Evolutionary conservation across 1,140 invertebrate genomes (phyloP).

Genomic region (Drosophila kikkawai): DNA sequence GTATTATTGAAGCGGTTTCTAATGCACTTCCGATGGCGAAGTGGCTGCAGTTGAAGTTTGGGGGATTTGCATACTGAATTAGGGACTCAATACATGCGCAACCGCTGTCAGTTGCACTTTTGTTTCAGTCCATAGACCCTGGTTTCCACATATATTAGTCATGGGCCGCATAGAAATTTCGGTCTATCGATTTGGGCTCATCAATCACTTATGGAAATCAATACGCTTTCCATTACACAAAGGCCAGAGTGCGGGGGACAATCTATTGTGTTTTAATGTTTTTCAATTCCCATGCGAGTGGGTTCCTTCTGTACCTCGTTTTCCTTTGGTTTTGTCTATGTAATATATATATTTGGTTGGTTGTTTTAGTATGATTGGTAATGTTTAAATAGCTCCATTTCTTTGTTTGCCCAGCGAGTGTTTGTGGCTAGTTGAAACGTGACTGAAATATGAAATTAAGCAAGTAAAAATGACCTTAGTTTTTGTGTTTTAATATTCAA

Average conservation of each 20-base stretch:
- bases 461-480: constrained; percentile 7
- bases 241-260: background rate
- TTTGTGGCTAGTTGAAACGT: constrained; percentile 24
- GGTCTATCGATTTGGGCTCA: constrained; percentile 46
- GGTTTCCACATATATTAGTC: constrained; percentile 26
- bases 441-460: constrained; percentile 10
- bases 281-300: constrained; percentile 38
- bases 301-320: constrained; percentile 4
- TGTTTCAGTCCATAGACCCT: constrained; percentile 42
- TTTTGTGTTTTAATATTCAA: background rate
- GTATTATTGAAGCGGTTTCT: constrained; percentile 39
- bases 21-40: constrained; percentile 52
- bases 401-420: constrained; percentile 8
- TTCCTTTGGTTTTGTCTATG: background rate
- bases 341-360: background rate
- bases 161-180: constrained; percentile 23
- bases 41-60: constrained; percentile 41
- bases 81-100: constrained; percentile 15
- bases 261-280: constrained; percentile 47
- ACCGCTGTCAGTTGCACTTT: constrained; percentile 60
- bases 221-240: constrained; percentile 49
- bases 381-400: constrained; percentile 37
- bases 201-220: constrained; percentile 67
- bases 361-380: constrained; percentile 25
- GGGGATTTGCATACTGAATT: constrained; percentile 66